Percentiles rank a stretch among this genome's conserved stretches.
phyloP scores from a whole-genome alignment of 2,888 invertebrate genomes.

The Tigriopus californicus region DNA sequence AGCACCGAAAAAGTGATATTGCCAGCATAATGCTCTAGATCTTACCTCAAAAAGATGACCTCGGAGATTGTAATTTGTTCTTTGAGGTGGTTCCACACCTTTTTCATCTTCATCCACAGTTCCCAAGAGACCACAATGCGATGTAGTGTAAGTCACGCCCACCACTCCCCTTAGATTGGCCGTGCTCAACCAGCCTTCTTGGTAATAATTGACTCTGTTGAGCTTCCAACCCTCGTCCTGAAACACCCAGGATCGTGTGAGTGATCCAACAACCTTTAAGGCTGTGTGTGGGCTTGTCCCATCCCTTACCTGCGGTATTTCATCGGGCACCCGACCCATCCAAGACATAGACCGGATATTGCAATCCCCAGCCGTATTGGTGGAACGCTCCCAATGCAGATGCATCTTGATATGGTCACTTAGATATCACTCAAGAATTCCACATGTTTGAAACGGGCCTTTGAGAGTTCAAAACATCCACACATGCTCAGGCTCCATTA shows the following conservation, averaged over 20 bases:
- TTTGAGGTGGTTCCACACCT: constrained; percentile 41
- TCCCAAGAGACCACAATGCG: constrained; percentile 59
- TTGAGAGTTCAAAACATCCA: too few relatives aligned
- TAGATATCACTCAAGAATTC: constrained; percentile 18
- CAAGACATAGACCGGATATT: constrained; percentile 82
- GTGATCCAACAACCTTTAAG: not conserved
- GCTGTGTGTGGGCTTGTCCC: not conserved
- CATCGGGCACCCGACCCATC: constrained; percentile 97
- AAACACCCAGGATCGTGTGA: constrained; percentile 16
- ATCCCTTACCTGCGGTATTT: constrained; percentile 61
- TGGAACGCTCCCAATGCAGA: constrained; percentile 83
- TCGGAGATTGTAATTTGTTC: constrained; percentile 89
- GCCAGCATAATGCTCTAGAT: too few relatives aligned
- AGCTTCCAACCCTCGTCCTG: constrained; percentile 90
- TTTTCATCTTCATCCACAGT: constrained; percentile 14
- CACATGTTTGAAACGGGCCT: too few relatives aligned
- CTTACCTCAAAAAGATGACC: constrained; percentile 88
- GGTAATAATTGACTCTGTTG: constrained; percentile 83
- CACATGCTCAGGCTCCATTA: too few relatives aligned
- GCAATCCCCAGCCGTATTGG: constrained; percentile 85
- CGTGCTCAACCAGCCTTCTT: constrained; percentile 92
- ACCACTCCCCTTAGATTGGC: constrained; percentile 86
- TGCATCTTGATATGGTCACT: constrained; percentile 43
- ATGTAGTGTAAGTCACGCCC: constrained; percentile 87
- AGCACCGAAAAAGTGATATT: too few relatives aligned